Conservation (phyloP, 2,888 invertebrate genomes). For the Erannis defoliaria region DNA sequence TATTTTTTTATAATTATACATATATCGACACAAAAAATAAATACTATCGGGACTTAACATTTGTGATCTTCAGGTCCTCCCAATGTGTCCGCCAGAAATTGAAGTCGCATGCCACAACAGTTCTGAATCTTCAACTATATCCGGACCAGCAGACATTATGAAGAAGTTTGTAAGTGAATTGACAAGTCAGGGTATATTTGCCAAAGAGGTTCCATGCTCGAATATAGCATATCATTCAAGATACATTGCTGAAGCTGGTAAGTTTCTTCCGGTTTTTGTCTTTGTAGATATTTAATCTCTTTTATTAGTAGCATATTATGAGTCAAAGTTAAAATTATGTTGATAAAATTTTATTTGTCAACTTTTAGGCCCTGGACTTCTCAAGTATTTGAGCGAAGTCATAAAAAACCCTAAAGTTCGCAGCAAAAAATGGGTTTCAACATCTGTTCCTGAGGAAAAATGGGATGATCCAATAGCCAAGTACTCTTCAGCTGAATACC, state of each 20-base stretch:
- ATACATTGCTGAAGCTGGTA: constrained; percentile 89
- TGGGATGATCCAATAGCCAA: constrained; percentile 66
- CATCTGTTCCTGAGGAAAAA: constrained; percentile 88
- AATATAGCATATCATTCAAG: constrained; percentile 95
- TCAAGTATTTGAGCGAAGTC: constrained; percentile 86
- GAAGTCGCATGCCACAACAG: constrained; percentile 94
- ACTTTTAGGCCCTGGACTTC: constrained; percentile 68
- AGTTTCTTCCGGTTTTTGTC: constrained; percentile 12
- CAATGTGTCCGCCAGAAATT: constrained; percentile 86
- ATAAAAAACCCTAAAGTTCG: constrained; percentile 88
- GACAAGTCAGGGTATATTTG: constrained; percentile 68
- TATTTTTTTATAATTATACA: too few relatives aligned
- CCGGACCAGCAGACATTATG: constrained; percentile 89
- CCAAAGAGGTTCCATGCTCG: constrained; percentile 85
- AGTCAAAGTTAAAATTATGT: background rate
- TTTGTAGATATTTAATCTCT: background rate
- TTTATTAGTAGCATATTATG: background rate
- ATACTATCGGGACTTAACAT: background rate
- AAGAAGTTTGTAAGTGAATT: constrained; percentile 81
- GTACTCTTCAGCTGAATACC: constrained; percentile 93
- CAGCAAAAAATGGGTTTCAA: constrained; percentile 92
- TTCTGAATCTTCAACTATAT: constrained; percentile 91
- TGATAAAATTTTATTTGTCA: background rate
- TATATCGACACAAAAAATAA: background rate
- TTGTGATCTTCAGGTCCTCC: constrained; percentile 41